These are phyloP conservation scores for Aldabrachelys gigantea DNA, from an alignment of 2,113 vertebrate species.

Conservation along the genomic window DNA sequence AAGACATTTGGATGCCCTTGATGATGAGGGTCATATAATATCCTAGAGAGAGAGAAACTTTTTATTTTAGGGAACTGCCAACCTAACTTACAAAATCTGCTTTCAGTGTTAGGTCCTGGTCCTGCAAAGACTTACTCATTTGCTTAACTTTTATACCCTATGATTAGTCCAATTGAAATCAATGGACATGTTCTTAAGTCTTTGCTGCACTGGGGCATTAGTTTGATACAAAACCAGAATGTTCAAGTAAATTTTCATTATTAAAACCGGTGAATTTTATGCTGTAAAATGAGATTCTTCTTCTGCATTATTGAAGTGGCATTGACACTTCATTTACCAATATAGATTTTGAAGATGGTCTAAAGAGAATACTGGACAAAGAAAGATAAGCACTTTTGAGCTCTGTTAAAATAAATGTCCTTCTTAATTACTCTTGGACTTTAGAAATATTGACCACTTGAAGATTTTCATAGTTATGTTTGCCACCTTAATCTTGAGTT, in stretches of 20 bases:
- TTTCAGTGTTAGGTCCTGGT: background rate
- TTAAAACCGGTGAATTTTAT: background rate
- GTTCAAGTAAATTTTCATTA: background rate
- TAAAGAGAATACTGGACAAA: background rate
- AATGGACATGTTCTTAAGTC: fast-evolving
- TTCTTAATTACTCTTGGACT: background rate
- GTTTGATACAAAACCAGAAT: background rate
- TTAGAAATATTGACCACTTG: background rate
- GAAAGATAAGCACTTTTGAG: background rate
- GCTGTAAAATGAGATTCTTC: background rate
- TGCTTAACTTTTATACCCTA: fast-evolving
- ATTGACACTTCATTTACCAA: background rate
- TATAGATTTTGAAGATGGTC: background rate
- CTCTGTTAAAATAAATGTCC: background rate
- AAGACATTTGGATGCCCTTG: background rate
- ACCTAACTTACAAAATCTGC: background rate
- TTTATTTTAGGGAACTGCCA: background rate
- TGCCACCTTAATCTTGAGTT: background rate
- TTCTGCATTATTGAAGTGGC: background rate
- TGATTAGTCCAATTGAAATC: background rate
- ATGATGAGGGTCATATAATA: background rate
- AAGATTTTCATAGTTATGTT: background rate
- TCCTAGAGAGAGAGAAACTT: background rate
- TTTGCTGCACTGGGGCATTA: background rate
- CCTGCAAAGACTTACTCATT: background rate